A percentile compares a stretch with the other conserved stretches of the same genome.
These are phyloP conservation scores for Papilio aristodemus DNA, from an alignment of 1,140 invertebrate species.

Conservation along the genomic window DNA sequence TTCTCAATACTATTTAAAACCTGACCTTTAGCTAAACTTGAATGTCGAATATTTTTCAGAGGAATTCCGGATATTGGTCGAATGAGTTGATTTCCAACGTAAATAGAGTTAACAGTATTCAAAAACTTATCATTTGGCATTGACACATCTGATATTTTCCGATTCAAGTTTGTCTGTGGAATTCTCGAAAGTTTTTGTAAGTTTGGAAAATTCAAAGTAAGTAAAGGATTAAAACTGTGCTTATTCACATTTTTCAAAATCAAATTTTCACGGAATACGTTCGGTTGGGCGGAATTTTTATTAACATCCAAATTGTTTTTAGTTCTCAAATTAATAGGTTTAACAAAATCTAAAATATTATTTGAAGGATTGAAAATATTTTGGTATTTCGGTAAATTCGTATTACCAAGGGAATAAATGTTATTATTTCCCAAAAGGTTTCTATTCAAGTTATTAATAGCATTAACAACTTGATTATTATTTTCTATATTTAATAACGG, in stretches of 20 bases:
- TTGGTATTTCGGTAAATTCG: neutral
- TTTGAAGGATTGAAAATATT: neutral
- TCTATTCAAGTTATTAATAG: neutral
- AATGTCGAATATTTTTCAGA: neutral
- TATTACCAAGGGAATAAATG: neutral
- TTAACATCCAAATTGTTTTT: neutral
- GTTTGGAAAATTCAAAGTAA: neutral
- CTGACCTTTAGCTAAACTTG: neutral
- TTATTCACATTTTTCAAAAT: neutral
- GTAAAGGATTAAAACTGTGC: neutral
- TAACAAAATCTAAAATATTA: neutral
- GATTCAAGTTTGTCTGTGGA: neutral
- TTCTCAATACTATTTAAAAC: neutral
- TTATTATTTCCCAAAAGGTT: neutral
- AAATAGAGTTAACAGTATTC: neutral
- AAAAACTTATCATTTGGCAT: neutral
- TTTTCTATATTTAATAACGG: neutral
- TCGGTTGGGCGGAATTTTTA: neutral
- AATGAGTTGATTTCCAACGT: neutral
- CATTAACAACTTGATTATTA: neutral
- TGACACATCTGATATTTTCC: neutral
- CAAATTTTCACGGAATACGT: neutral
- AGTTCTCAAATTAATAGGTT: neutral
- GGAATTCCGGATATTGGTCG: neutral
- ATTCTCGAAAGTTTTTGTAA: neutral